Conservation (phyloP, 2,113 vertebrate genomes). For the Centrocercus urophasianus region DNA sequence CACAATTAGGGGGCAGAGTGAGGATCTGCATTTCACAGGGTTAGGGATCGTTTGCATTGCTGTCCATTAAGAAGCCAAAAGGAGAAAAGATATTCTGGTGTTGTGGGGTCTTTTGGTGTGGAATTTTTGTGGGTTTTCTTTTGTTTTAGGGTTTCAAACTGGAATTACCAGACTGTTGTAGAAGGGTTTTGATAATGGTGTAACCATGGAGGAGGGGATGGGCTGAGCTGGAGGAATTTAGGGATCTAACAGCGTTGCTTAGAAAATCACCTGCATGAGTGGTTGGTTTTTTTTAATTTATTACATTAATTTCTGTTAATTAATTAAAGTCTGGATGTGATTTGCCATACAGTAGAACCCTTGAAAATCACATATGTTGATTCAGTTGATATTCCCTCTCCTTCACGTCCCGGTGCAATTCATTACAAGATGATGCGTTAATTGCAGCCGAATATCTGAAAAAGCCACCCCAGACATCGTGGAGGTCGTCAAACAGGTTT, state of each 20-base stretch:
- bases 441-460: slow-evolving; percentile 16
- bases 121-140: not conserved
- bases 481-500: not conserved
- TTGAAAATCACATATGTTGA: not conserved
- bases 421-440: slow-evolving; percentile 9
- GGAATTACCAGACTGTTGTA: not conserved
- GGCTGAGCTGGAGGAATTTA: not conserved
- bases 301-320: too few species aligned
- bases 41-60: slow-evolving; percentile 44
- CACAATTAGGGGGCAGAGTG: slow-evolving; percentile 43
- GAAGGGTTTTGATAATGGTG: slow-evolving; percentile 19
- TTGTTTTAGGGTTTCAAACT: slow-evolving; percentile 1
- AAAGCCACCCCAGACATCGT: slow-evolving; percentile 12
- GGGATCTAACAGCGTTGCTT: not conserved
- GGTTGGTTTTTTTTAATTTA: not conserved
- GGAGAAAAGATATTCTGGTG: not conserved
- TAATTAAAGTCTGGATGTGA: not conserved
- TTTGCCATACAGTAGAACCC: not conserved
- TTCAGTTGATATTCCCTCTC: not conserved
- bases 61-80: slow-evolving; percentile 40
- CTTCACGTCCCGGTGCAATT: not conserved
- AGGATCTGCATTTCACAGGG: slow-evolving; percentile 35
- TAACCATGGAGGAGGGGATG: not conserved
- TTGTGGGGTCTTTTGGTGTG: too few species aligned
- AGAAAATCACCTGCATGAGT: not conserved